These are phyloP conservation scores for Thomomys bottae DNA, from an alignment of 2,113 vertebrate species.

Conservation along the genomic window DNA sequence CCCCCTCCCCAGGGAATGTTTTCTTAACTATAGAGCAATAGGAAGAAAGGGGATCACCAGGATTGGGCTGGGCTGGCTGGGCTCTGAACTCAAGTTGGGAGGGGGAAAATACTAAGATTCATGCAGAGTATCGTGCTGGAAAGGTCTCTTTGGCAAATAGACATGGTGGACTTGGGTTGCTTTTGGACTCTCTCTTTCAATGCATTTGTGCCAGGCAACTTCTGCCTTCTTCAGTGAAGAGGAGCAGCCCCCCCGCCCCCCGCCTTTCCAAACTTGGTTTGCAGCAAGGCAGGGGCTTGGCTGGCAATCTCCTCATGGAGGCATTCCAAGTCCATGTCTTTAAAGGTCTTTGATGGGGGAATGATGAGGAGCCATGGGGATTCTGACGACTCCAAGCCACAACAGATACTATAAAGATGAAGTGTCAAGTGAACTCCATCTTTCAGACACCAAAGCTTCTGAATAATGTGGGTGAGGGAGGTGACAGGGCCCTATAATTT, in stretches of 20 bases:
- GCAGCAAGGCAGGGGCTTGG: background rate
- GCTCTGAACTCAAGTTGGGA: constrained; percentile 13
- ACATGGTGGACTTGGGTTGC: accelerated
- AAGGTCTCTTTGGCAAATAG: background rate
- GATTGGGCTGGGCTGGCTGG: constrained; percentile 7
- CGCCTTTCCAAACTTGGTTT: background rate
- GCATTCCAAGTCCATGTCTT: background rate
- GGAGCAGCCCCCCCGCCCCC: background rate
- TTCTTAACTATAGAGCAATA: background rate
- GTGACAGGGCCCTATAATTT: background rate
- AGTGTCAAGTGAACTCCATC: background rate
- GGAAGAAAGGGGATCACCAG: background rate
- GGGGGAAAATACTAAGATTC: background rate
- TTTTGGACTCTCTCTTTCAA: background rate
- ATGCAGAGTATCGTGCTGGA: background rate
- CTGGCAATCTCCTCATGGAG: background rate
- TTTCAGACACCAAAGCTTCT: background rate
- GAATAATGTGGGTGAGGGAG: background rate
- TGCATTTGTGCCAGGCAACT: background rate
- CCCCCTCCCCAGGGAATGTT: accelerated
- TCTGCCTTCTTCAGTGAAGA: background rate
- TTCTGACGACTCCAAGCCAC: background rate
- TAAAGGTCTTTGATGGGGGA: constrained; percentile 6
- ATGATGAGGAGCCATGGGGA: background rate
- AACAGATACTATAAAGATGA: background rate